Base-by-base conservation (phyloP, 2,113 vertebrate genomes). In the Cervus canadensis region DNA sequence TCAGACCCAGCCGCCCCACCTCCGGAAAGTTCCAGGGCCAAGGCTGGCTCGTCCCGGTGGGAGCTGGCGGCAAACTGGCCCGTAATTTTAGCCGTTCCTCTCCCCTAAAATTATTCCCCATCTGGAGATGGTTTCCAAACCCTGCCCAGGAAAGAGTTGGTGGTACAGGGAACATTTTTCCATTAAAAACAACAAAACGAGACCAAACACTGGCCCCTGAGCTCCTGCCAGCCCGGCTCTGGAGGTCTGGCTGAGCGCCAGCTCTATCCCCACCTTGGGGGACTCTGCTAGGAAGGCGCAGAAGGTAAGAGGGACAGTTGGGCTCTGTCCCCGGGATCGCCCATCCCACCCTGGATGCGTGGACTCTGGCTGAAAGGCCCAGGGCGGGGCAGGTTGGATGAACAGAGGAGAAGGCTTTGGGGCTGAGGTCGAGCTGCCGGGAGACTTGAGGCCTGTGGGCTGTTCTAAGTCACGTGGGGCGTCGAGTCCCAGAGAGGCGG, bases 61-160 rank as follows among this genome's bases (percentile, higher is more conserved):
- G 40, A 79, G 62, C 79, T 76, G 95, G 89, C 76, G 0, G 71
- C 91, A 60, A 89, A 54, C 13, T 2, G 56, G 64, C 33, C 92
- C 45, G 4, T 97, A 93, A 98, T 98, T 98, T 96, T 76, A 97
- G 87, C 45, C 48, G 3, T 71, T 84, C 9, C 64, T 90, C 36
- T 81, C 33, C 90, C 84, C 87, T 92, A 50, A 96, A 97, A 94
- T 95, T 90, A 96, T 96, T 96, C 96, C 85, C 64, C 90, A 92
- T 89, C 74, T 95, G 94, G 81, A 97, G 95, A 94, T 81, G 74
- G 96, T 96, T 96, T 95, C 84, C 74, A 78, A 85, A 67, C 84
- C 91, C 95, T 91, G 84, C 91, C 95, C 91, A 96, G 96, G 91
- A 97, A 96, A 76, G 85, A 96, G 91, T 25, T 94, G 89, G 94